Conservation (phyloP, 2,113 vertebrate species). For the human (Homo sapiens) region GRCh38 chr13:50205001-50205500, state of each 20-base stretch:
- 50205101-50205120: neutral
- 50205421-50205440: neutral
- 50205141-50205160: neutral
- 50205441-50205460: neutral
- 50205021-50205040: neutral
- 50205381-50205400: neutral
- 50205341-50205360: neutral
- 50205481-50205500: neutral
- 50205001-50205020: neutral
- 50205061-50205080: neutral
- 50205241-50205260: neutral
- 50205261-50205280: neutral
- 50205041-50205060: neutral
- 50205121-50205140: neutral
- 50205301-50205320: neutral
- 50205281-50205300: conserved; percentile 17
- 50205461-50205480: neutral
- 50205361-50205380: neutral
- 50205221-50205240: neutral
- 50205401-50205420: neutral
- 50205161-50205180: neutral
- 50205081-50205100: neutral
- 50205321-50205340: neutral
- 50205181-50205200: neutral
- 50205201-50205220: neutral